Conservation (phyloP, 2,888 invertebrate species). For the Acleris cristana region DNA sequence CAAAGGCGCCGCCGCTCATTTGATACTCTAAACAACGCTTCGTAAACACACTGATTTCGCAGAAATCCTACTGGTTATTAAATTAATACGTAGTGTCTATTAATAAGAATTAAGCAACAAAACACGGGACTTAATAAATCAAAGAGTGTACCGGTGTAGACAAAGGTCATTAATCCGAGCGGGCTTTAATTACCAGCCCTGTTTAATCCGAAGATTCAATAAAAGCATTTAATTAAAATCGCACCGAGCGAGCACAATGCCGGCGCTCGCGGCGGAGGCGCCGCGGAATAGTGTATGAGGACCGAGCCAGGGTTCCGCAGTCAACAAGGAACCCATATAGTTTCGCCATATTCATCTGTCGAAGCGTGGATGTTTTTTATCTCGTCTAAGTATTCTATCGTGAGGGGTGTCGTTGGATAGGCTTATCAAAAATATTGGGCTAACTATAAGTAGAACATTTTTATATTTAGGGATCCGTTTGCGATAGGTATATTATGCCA, state of each 20-base stretch:
- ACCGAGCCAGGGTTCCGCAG: neutral
- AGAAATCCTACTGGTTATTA: slow-evolving; percentile 22
- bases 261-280: slow-evolving; percentile 37
- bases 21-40: slow-evolving; percentile 16
- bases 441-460: no score
- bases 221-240: slow-evolving; percentile 76
- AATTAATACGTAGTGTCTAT: slow-evolving; percentile 35
- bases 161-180: slow-evolving; percentile 73
- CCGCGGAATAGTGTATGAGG: neutral
- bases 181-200: slow-evolving; percentile 70
- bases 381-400: no score
- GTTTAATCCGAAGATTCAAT: slow-evolving; percentile 67
- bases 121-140: slow-evolving; percentile 64
- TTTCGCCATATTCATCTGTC: no score
- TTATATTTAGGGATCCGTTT: no score
- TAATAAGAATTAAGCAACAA: slow-evolving; percentile 36
- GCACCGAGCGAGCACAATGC: slow-evolving; percentile 56
- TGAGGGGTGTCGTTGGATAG: no score
- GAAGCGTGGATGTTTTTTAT: no score
- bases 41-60: slow-evolving; percentile 4
- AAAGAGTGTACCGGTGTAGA: slow-evolving; percentile 63
- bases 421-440: no score
- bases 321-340: no score
- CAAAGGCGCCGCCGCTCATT: slow-evolving; percentile 7
- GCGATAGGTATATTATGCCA: no score